Conservation (phyloP, 2,797 vertebrate species). For the Lacerta viridis region DNA sequence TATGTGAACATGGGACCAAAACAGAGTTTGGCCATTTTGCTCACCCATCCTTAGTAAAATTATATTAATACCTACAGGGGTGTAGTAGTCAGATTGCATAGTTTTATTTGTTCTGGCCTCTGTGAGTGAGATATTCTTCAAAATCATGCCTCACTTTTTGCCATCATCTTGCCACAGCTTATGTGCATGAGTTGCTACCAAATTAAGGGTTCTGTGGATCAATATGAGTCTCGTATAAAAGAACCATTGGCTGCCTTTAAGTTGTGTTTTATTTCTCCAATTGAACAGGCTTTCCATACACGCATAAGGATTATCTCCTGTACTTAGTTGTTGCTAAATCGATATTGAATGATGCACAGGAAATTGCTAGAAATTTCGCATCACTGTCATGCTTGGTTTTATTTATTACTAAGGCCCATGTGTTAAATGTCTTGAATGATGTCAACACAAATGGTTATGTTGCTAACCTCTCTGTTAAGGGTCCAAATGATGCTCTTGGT, state of each 20-base stretch:
- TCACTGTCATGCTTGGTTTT: background rate
- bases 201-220: background rate
- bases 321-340: background rate
- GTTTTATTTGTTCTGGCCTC: background rate
- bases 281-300: background rate
- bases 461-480: conserved; percentile 78
- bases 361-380: background rate
- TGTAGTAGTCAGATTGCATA: background rate
- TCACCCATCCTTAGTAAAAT: background rate
- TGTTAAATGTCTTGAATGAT: background rate
- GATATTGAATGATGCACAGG: background rate
- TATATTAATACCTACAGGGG: background rate
- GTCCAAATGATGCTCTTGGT: conserved; percentile 89
- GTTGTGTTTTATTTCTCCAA: background rate
- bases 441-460: background rate
- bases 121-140: fast-evolving
- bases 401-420: background rate
- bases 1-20: background rate
- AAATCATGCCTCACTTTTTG: background rate
- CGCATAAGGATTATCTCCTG: background rate
- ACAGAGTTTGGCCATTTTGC: background rate
- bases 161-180: background rate
- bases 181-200: background rate
- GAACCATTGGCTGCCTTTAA: background rate
- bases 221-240: background rate